These are phyloP conservation scores for Nycticorax nycticorax DNA, from an alignment of 2,113 vertebrate species.

Conservation along the genomic window DNA sequence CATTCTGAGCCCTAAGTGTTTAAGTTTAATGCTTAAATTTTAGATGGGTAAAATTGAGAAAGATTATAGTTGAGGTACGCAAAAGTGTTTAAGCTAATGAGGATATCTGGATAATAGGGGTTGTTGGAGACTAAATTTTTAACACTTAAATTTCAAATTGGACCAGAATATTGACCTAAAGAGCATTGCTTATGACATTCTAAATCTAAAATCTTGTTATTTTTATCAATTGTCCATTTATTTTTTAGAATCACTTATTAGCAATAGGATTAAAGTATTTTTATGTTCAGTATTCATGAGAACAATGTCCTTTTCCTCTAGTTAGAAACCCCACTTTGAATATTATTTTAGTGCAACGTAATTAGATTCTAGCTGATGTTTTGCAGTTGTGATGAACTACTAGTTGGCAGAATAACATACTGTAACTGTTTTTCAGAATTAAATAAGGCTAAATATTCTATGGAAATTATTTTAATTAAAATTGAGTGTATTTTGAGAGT, in stretches of 20 bases:
- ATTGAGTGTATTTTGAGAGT: background rate
- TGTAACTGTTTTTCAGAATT: background rate
- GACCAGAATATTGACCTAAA: background rate
- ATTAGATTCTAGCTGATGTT: constrained; percentile 15
- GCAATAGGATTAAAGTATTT: background rate
- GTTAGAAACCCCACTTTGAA: background rate
- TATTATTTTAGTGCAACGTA: background rate
- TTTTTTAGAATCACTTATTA: background rate
- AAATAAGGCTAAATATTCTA: background rate
- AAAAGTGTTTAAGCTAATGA: background rate
- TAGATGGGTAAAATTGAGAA: background rate
- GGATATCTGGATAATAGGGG: background rate
- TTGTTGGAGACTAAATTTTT: background rate
- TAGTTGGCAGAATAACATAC: background rate
- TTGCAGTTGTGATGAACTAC: background rate
- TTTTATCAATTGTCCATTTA: background rate
- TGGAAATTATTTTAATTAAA: constrained; percentile 9
- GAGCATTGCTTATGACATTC: background rate
- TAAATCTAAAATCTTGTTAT: background rate
- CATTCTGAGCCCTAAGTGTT: background rate
- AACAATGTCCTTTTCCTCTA: background rate
- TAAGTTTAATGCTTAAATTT: background rate
- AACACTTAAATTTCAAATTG: background rate
- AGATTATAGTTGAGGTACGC: background rate
- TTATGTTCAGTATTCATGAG: background rate